Base-by-base conservation (phyloP, 2,113 vertebrate genomes). In the Limanda limanda region DNA sequence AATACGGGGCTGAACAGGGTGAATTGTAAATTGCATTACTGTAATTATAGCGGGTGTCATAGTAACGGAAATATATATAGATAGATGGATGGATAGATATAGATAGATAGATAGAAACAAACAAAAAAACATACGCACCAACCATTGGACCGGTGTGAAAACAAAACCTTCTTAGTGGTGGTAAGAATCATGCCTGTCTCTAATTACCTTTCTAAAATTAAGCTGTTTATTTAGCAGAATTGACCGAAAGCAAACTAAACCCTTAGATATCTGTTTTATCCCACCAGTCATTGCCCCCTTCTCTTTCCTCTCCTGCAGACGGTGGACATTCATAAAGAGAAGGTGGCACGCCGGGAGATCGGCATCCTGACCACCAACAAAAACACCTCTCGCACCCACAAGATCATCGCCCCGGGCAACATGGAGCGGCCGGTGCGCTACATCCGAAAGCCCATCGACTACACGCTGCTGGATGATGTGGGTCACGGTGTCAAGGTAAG, bases 361-460 rank as follows among this genome's bases (percentile, higher is more conserved):
- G 98, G 98, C 83, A 99, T 99, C 94, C 93, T 99, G 92, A 99
- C 98, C 87, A 99, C 98, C 79, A 99, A 99, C 87, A 99, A 99
- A 93, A 99, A 99, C 94, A 99, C 98, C 35, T 96, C 98, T 40
- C 96, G 98, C 93, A 99, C 97, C 84, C 98, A 99, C 93, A 99
- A 99, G 95, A 99, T 99, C 91, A 99, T 99, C 84, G 98, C 98
- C 40, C 98, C 98, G 0, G 97, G 96, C 47, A 99, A 99, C 95
- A 97, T 98, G 96, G 98, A 99, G 89, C 95, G 98, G 57, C 98
- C 98, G 24, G 98, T 99, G 94, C 96, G 98, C 92, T 99, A 99
- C 93, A 99, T 99, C 91, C 96, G 98, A 88, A 99, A 99, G 91
- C 98, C 98, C 84, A 97, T 99, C 56, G 98, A 99, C 93, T 99